These are phyloP conservation scores for Protobothrops flavoviridis DNA, from an alignment of 2,113 vertebrate genomes.

Conservation along the genomic window DNA sequence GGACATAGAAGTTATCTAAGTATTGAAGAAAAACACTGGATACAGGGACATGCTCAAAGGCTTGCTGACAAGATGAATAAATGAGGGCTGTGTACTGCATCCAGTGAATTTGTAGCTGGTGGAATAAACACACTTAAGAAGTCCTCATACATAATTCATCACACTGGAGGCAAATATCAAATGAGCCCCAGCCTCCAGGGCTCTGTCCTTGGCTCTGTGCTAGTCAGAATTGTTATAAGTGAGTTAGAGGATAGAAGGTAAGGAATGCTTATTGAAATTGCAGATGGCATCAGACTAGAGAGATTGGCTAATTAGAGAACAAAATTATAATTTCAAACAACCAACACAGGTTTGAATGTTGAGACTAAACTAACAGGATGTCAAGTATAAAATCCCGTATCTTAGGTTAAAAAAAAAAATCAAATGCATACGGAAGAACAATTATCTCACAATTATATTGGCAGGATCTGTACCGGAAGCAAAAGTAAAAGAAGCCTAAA, in stretches of 20 bases:
- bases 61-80: neutral
- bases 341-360: neutral
- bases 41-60: neutral
- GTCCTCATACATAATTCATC: neutral
- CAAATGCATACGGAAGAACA: neutral
- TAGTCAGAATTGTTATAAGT: neutral
- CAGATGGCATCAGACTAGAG: neutral
- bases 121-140: neutral
- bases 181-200: neutral
- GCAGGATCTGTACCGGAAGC: neutral
- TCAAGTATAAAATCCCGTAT: neutral
- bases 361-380: neutral
- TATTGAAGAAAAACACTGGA: neutral
- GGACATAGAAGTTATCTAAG: neutral
- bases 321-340: neutral
- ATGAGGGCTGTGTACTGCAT: neutral
- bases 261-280: neutral
- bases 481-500: neutral
- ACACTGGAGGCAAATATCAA: neutral
- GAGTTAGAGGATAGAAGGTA: neutral
- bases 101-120: neutral
- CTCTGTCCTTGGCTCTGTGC: neutral
- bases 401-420: neutral
- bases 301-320: neutral
- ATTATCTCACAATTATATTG: neutral